Percentiles rank a stretch among this genome's conserved stretches.
phyloP scores from a whole-genome alignment of 2,888 invertebrate species.

The Melinopterus prodromus region DNA sequence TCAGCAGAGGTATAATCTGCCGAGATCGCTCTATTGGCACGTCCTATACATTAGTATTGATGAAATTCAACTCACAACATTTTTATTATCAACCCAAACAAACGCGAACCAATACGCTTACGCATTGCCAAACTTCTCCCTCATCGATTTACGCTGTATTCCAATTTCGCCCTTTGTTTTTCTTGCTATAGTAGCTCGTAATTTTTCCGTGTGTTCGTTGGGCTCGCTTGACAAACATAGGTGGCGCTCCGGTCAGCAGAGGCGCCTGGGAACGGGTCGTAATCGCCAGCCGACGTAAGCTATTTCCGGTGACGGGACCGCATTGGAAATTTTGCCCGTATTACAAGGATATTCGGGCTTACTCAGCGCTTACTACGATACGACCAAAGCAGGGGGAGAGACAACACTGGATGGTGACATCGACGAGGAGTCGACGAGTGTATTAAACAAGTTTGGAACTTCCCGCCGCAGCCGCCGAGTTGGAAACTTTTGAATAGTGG shows the following conservation, averaged over 20 bases:
- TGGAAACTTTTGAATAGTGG: neutral
- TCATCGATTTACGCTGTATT: neutral
- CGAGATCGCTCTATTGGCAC: too few species aligned
- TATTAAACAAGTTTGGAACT: neutral
- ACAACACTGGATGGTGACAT: neutral
- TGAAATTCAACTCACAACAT: too few species aligned
- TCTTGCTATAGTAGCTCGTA: neutral
- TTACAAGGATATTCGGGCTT: neutral
- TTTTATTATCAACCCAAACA: too few species aligned
- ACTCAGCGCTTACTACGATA: neutral
- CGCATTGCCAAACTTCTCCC: neutral
- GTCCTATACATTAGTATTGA: too few species aligned
- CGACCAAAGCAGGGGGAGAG: neutral
- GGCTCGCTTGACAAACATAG: neutral
- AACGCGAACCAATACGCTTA: neutral
- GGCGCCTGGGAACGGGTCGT: neutral
- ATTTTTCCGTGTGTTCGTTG: neutral
- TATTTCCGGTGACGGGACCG: neutral
- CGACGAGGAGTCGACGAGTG: neutral
- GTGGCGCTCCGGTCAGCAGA: neutral
- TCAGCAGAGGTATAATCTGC: too few species aligned
- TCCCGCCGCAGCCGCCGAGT: neutral
- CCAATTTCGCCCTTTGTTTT: neutral
- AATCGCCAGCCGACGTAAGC: neutral
- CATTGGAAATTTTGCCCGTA: neutral